phyloP scores from a whole-genome alignment of 2,888 invertebrate species.

The Polietes domitor region DNA sequence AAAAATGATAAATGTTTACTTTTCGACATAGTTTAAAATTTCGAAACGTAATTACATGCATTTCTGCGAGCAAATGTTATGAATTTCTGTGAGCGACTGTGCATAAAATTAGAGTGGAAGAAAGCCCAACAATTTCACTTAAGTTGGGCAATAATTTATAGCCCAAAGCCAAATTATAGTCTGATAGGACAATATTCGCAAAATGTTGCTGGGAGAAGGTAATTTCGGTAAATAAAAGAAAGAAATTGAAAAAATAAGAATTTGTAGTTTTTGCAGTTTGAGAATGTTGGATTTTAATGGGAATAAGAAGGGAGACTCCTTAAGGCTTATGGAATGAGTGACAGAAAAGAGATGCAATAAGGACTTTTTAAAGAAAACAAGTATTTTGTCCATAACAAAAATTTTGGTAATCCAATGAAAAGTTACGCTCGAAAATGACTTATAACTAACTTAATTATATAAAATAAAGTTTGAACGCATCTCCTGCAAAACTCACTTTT shows the following conservation, averaged over 20 bases:
- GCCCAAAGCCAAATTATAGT: slow-evolving; percentile 12
- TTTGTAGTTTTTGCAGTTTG: too few species aligned
- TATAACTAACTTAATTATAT: too few species aligned
- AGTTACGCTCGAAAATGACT: too few species aligned
- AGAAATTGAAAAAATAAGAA: neutral
- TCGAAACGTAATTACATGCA: slow-evolving; percentile 55
- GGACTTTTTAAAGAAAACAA: too few species aligned
- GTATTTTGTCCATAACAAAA: too few species aligned
- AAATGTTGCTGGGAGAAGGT: slow-evolving; percentile 2
- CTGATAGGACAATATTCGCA: slow-evolving; percentile 31
- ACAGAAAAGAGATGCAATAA: too few species aligned
- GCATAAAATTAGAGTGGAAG: neutral
- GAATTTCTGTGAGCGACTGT: slow-evolving; percentile 14
- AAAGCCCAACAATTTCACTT: slow-evolving; percentile 21
- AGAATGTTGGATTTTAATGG: too few species aligned
- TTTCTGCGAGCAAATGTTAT: slow-evolving; percentile 38
- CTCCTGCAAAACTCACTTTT: too few species aligned
- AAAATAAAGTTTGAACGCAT: too few species aligned
- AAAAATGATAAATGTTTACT: slow-evolving; percentile 46
- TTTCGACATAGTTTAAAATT: slow-evolving; percentile 38
- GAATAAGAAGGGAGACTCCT: too few species aligned
- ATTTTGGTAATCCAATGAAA: too few species aligned
- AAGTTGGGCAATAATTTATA: slow-evolving; percentile 25
- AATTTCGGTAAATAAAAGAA: neutral
- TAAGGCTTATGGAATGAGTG: too few species aligned